These are phyloP conservation scores for Nannoperca obscura DNA, from an alignment of 2,797 vertebrate genomes.

Conservation along the genomic window DNA sequence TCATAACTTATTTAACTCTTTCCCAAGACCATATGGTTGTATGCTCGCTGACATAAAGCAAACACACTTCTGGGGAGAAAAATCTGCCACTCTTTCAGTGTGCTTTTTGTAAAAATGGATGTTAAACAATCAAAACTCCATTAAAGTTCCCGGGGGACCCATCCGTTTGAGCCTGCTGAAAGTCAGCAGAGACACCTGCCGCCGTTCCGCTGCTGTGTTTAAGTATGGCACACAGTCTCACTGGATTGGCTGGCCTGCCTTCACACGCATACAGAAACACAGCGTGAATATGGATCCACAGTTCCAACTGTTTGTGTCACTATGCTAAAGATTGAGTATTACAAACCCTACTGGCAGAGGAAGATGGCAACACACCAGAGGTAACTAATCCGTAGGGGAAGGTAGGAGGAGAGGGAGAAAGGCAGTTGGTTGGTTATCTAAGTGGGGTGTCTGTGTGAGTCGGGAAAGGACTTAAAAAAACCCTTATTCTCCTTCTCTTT, in stretches of 20 bases:
- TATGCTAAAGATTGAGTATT: slow-evolving; percentile 80
- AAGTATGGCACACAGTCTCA: slow-evolving; percentile 54
- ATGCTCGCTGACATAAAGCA: slow-evolving; percentile 72
- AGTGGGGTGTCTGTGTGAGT: slow-evolving; percentile 74
- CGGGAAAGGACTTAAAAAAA: slow-evolving; percentile 65
- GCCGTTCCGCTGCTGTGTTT: slow-evolving; percentile 67
- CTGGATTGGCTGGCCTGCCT: slow-evolving; percentile 75
- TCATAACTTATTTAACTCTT: slow-evolving; percentile 86
- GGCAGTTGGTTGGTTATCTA: slow-evolving; percentile 78
- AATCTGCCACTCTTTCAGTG: slow-evolving; percentile 70
- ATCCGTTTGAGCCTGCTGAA: slow-evolving; percentile 74
- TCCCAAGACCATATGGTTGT: slow-evolving; percentile 83
- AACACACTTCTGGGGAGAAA: slow-evolving; percentile 61
- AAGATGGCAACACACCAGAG: slow-evolving; percentile 81
- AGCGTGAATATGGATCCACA: slow-evolving; percentile 57
- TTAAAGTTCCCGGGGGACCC: slow-evolving; percentile 81
- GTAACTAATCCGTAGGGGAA: slow-evolving; percentile 82
- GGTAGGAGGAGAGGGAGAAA: slow-evolving; percentile 67
- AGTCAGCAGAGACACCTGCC: slow-evolving; percentile 81
- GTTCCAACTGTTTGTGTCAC: slow-evolving; percentile 75
- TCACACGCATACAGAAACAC: slow-evolving; percentile 67
- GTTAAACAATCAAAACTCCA: slow-evolving; percentile 87
- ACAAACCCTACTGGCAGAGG: slow-evolving; percentile 77
- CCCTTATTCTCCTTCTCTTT: slow-evolving; percentile 74
- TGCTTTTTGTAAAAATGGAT: slow-evolving; percentile 83